These are phyloP conservation scores for Stomorhina lunata DNA, from an alignment of 2,888 invertebrate species.

Conservation along the genomic window DNA sequence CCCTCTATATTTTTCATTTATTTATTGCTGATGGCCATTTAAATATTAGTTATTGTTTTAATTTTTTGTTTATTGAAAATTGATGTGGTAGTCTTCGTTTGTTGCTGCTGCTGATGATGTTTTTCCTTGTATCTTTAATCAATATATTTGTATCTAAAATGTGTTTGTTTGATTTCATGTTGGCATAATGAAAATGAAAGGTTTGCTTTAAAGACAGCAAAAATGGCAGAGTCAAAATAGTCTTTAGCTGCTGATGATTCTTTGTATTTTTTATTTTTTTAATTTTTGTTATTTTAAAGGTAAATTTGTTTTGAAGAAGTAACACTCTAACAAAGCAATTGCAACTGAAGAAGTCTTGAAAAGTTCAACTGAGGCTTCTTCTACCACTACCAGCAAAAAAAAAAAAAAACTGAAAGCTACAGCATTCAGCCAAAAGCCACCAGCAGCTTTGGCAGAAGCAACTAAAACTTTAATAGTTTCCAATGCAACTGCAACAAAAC, in stretches of 20 bases:
- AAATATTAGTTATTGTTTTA: constrained; percentile 54
- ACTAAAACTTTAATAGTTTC: background rate
- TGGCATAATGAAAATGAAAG: constrained; percentile 62
- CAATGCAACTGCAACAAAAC: constrained; percentile 32
- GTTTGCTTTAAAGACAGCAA: constrained; percentile 27
- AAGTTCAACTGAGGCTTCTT: constrained; percentile 56
- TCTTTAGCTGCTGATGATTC: constrained; percentile 24
- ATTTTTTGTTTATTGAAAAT: constrained; percentile 3
- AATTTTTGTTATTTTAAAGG: too few species aligned
- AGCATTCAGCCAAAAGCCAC: too few species aligned
- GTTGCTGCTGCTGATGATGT: background rate
- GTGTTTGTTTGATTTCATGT: constrained; percentile 9
- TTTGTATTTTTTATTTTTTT: constrained; percentile 21
- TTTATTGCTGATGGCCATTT: constrained; percentile 61
- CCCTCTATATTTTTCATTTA: constrained; percentile 48
- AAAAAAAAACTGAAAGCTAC: too few species aligned
- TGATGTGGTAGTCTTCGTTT: background rate
- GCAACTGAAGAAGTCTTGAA: constrained; percentile 65
- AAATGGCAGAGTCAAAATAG: constrained; percentile 40
- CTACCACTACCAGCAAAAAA: background rate
- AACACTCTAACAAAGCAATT: constrained; percentile 61
- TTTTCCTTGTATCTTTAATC: constrained; percentile 14
- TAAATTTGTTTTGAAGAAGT: constrained; percentile 37
- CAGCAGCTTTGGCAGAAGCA: constrained; percentile 1
- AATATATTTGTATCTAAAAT: constrained; percentile 27